Percentiles rank a stretch among this genome's conserved stretches.
Evolutionary conservation across 2,888 invertebrate species (phyloP).

Genomic region (Synergus japonicus): DNA sequence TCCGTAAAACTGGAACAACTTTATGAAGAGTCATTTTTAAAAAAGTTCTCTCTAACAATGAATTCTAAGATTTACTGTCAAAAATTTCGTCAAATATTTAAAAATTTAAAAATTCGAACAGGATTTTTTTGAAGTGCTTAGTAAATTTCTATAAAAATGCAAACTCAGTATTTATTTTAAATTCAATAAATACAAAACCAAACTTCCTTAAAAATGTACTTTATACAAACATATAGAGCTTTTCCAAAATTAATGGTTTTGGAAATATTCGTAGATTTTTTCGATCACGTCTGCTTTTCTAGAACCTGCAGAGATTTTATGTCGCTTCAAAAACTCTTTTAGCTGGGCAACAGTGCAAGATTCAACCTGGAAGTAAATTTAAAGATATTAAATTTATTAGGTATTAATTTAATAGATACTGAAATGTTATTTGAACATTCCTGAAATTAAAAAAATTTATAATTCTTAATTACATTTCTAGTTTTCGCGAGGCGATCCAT

Average conservation of each 20-base stretch:
- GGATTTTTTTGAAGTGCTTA: too few species aligned
- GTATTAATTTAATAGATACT: neutral
- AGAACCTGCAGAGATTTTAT: neutral
- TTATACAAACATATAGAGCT: neutral
- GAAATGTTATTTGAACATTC: neutral
- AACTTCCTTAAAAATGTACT: neutral
- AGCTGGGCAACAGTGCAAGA: neutral
- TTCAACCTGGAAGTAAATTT: constrained; percentile 14
- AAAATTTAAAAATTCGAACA: too few species aligned
- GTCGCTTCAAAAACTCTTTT: constrained; percentile 14
- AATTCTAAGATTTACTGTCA: too few species aligned
- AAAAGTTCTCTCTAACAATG: too few species aligned
- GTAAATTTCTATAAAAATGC: neutral
- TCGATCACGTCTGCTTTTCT: constrained; percentile 5
- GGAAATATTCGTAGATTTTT: neutral
- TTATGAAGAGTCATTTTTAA: too few species aligned
- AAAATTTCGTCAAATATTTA: too few species aligned
- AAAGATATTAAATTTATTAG: neutral
- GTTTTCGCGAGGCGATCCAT: neutral
- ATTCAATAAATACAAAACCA: neutral
- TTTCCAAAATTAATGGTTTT: neutral
- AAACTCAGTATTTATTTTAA: neutral
- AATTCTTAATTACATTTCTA: neutral
- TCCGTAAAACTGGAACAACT: too few species aligned
- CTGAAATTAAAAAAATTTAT: neutral